phyloP scores from a whole-genome alignment of 64 coral and sea anemone genomes.

The Dendrophyllia cribrosa region DNA sequence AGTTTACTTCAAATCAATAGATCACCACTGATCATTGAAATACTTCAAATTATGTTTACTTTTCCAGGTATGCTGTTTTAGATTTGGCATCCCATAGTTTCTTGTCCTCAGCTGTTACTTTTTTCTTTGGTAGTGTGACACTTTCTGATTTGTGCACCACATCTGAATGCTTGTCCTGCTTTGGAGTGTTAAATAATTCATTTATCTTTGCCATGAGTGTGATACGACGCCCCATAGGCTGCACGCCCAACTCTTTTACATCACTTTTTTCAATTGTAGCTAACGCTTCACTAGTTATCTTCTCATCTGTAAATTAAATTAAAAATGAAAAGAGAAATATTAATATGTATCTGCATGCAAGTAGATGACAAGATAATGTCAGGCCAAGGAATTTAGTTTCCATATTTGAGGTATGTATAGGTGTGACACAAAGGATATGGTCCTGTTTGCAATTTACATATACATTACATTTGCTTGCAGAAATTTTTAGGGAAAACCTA shows the following conservation, averaged over 20 bases:
- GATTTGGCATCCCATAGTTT: constrained; percentile 30
- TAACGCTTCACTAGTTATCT: constrained; percentile 20
- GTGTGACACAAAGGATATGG: background rate
- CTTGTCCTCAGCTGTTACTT: constrained; percentile 7
- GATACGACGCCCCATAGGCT: constrained; percentile 20
- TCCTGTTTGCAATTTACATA: too few relatives aligned
- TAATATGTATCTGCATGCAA: background rate
- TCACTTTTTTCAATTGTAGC: constrained; percentile 30
- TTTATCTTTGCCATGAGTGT: constrained; percentile 30
- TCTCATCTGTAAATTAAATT: background rate
- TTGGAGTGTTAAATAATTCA: background rate
- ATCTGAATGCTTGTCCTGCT: constrained; percentile 1
- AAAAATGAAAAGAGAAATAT: constrained; percentile 1
- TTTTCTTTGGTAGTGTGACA: background rate
- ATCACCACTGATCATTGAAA: background rate
- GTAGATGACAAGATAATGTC: too few relatives aligned
- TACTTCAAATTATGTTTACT: background rate
- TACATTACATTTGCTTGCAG: too few relatives aligned
- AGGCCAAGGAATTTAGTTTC: too few relatives aligned
- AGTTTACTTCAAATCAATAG: background rate
- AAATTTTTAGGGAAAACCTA: too few relatives aligned
- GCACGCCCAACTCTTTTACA: background rate
- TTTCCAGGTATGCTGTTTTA: constrained; percentile 17
- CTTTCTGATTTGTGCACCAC: background rate
- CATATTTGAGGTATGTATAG: background rate